Percentiles rank a stretch among this genome's conserved stretches.
phyloP scores from a whole-genome alignment of 2,797 vertebrate species.

The Triplophysa bombifrons region DNA sequence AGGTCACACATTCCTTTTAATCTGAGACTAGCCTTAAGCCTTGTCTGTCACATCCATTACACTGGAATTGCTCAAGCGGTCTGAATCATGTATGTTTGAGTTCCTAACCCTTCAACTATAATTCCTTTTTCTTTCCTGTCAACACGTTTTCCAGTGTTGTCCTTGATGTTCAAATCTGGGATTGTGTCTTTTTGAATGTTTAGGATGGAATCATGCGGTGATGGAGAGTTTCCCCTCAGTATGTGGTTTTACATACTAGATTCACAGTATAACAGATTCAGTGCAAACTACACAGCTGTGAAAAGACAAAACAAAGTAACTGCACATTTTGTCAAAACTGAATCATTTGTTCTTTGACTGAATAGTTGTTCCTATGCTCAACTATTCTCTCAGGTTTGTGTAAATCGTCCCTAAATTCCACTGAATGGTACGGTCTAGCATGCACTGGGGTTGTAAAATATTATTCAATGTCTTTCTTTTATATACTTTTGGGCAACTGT shows the following conservation, averaged over 20 bases:
- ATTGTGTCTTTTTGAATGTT: constrained; percentile 28
- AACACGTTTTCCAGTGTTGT: constrained; percentile 8
- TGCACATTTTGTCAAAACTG: neutral
- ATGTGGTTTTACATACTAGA: neutral
- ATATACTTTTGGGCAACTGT: no score
- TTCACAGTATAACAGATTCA: neutral
- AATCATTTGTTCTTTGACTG: neutral
- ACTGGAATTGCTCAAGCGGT: no score
- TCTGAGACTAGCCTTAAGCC: no score
- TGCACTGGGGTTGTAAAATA: neutral
- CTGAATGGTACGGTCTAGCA: neutral
- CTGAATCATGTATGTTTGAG: constrained; percentile 3
- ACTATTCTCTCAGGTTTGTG: neutral
- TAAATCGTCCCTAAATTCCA: neutral
- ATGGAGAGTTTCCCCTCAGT: neutral
- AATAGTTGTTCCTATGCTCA: neutral
- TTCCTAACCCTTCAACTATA: neutral
- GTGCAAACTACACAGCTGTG: neutral
- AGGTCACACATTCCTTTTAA: no score
- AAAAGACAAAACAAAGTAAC: neutral
- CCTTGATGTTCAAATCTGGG: neutral
- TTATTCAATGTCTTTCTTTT: no score
- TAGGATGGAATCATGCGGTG: neutral
- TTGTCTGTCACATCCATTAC: no score
- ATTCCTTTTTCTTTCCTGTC: constrained; percentile 31